Percentiles rank a stretch among this genome's conserved stretches.
phyloP scores from a whole-genome alignment of 2,113 vertebrate genomes.

The Xenotilapia leptura region DNA sequence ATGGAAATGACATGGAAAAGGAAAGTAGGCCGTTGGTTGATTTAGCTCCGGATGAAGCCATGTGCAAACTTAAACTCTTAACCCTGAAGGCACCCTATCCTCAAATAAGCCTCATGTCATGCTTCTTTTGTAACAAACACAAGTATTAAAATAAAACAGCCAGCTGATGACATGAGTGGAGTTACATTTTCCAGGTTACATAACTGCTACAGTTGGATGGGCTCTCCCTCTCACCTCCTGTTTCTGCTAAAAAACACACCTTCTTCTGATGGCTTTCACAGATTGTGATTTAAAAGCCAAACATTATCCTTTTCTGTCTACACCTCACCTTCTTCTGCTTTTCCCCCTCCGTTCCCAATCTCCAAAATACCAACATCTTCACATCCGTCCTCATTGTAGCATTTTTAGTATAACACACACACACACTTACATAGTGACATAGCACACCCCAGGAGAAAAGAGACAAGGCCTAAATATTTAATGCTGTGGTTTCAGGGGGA shows the following conservation, averaged over 20 bases:
- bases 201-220: conserved; percentile 21
- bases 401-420: not conserved
- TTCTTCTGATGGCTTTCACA: conserved; percentile 64
- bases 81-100: conserved; percentile 23
- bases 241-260: conserved; percentile 45
- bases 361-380: conserved; percentile 21
- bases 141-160: not conserved
- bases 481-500: conserved; percentile 63
- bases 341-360: not conserved
- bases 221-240: not conserved
- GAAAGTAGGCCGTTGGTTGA: conserved; percentile 38
- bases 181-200: conserved; percentile 31
- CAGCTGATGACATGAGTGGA: not conserved
- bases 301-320: not conserved
- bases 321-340: not conserved
- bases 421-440: conserved; percentile 4
- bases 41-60: conserved; percentile 24
- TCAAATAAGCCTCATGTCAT: conserved; percentile 22
- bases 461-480: conserved; percentile 54
- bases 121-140: conserved; percentile 15
- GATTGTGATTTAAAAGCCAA: conserved; percentile 46
- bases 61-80: not conserved
- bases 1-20: conserved; percentile 41
- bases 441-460: conserved; percentile 9
- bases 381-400: not conserved